phyloP scores from a whole-genome alignment of 2,888 invertebrate genomes.

The Eledona agricola region DNA sequence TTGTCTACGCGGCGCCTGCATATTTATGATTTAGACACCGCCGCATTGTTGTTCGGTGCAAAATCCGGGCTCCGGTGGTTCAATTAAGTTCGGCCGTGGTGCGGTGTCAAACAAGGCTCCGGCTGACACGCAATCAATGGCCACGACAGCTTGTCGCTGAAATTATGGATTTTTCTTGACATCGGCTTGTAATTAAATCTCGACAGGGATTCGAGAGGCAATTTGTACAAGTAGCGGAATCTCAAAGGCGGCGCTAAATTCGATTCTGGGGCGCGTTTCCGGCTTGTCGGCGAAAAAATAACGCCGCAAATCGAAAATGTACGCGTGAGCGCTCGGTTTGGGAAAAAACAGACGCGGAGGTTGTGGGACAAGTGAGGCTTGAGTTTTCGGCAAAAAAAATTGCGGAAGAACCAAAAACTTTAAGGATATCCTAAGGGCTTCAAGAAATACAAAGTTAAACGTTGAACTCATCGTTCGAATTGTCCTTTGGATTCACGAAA shows the following conservation, averaged over 20 bases:
- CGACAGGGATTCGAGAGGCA: conserved; percentile 39
- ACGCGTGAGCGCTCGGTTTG: too few relatives aligned
- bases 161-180: conserved; percentile 43
- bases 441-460: too few relatives aligned
- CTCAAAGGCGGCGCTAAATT: conserved; percentile 23
- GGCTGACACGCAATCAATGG: conserved; percentile 42
- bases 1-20: conserved; percentile 47
- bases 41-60: conserved; percentile 32
- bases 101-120: conserved; percentile 39
- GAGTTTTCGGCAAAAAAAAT: too few relatives aligned
- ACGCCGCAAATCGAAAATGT: too few relatives aligned
- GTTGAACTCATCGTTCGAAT: too few relatives aligned
- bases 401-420: too few relatives aligned
- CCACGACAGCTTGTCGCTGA: conserved; percentile 40
- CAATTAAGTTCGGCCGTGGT: conserved; percentile 40
- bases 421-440: too few relatives aligned
- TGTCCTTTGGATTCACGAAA: too few relatives aligned
- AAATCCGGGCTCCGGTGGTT: conserved; percentile 28
- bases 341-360: too few relatives aligned
- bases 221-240: conserved; percentile 40
- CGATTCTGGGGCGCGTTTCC: too few relatives aligned
- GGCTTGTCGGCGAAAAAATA: too few relatives aligned
- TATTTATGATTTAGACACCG: conserved; percentile 48
- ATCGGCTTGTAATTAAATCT: conserved; percentile 41
- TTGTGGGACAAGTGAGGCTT: too few relatives aligned